Conservation (phyloP, 2,113 vertebrate species). For the Uria lomvia region DNA sequence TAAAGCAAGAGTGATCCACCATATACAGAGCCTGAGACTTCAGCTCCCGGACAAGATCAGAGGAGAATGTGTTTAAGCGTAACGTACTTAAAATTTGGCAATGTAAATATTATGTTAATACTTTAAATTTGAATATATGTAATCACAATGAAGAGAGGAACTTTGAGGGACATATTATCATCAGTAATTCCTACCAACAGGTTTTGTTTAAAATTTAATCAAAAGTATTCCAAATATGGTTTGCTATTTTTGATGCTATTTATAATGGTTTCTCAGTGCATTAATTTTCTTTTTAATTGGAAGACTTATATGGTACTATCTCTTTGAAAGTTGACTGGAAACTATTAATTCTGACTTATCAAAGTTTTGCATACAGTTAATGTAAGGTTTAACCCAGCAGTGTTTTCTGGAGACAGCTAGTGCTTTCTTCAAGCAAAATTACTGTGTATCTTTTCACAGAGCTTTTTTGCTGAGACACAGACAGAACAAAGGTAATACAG, state of each 20-base stretch:
- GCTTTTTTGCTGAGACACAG: neutral
- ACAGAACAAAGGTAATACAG: neutral
- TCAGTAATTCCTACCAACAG: neutral
- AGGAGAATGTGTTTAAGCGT: neutral
- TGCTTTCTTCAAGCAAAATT: neutral
- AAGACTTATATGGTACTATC: neutral
- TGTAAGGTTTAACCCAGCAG: neutral
- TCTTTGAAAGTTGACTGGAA: slow-evolving; percentile 46
- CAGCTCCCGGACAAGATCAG: neutral
- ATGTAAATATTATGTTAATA: slow-evolving; percentile 13
- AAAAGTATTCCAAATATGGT: slow-evolving; percentile 20
- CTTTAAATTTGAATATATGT: neutral
- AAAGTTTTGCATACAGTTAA: neutral
- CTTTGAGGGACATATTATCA: neutral
- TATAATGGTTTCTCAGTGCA: slow-evolving; percentile 30
- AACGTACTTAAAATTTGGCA: neutral
- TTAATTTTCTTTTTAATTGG: slow-evolving; percentile 53
- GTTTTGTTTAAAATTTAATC: slow-evolving; percentile 42
- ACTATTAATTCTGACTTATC: slow-evolving; percentile 38
- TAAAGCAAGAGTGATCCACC: neutral
- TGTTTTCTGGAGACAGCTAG: neutral
- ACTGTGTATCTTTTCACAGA: neutral
- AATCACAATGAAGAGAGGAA: neutral
- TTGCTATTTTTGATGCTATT: slow-evolving; percentile 30
- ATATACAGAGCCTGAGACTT: neutral